A percentile compares a stretch with the other conserved stretches of the same genome.
Evolutionary conservation across 1,140 invertebrate species (phyloP).

Genomic region (Pogonognathellus flavescens): DNA sequence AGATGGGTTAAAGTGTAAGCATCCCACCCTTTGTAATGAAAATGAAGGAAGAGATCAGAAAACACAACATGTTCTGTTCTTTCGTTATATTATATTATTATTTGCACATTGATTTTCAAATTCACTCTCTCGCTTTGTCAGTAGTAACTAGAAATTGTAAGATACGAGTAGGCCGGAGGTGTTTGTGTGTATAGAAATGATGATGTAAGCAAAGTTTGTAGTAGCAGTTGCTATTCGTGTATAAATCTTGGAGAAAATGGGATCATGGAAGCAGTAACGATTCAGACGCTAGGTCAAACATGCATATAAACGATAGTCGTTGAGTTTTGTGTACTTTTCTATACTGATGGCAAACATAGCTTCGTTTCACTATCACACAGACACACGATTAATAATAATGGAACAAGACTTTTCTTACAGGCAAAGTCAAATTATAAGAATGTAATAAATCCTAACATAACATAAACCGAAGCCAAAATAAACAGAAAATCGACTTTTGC

Average conservation of each 20-base stretch:
- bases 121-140: not conserved
- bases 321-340: slow-evolving; percentile 4
- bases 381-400: not conserved
- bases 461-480: not conserved
- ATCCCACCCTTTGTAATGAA: not conserved
- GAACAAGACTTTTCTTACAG: not conserved
- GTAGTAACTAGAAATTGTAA: not conserved
- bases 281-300: slow-evolving; percentile 12
- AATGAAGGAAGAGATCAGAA: not conserved
- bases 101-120: not conserved
- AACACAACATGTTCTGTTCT: not conserved
- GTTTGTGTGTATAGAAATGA: not conserved
- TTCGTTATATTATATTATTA: too few species aligned
- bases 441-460: slow-evolving; percentile 4
- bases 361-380: not conserved
- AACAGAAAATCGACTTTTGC: not conserved
- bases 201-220: not conserved
- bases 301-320: not conserved
- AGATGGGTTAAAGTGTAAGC: too few species aligned
- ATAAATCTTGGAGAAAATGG: not conserved
- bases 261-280: not conserved
- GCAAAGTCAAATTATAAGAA: not conserved
- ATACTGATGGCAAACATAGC: slow-evolving; percentile 36
- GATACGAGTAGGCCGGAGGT: not conserved
- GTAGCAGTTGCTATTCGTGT: not conserved